Conservation (phyloP, 2,888 invertebrate species). For the Zele albiditarsus region DNA sequence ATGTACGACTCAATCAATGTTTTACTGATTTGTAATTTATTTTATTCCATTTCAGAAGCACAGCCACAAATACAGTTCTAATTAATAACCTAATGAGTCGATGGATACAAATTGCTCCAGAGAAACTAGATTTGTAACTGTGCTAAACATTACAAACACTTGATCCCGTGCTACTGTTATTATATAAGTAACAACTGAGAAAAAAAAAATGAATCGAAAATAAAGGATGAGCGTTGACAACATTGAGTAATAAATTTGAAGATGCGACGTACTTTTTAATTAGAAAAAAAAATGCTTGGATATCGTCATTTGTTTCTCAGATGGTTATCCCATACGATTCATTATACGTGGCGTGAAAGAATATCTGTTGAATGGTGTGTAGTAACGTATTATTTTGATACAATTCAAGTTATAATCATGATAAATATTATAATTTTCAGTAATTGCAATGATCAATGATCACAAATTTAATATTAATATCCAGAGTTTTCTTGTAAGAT, state of each 20-base stretch:
- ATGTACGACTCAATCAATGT: background rate
- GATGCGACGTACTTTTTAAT: conserved; percentile 39
- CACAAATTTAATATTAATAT: background rate
- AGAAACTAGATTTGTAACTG: conserved; percentile 56
- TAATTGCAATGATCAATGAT: background rate
- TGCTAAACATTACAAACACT: conserved; percentile 60
- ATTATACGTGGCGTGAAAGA: background rate
- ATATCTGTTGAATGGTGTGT: background rate
- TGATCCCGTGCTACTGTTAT: conserved; percentile 62
- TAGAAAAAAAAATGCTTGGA: conserved; percentile 40
- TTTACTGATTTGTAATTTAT: background rate
- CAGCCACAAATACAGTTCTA: conserved; percentile 53
- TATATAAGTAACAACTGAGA: conserved; percentile 61
- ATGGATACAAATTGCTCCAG: conserved; percentile 56
- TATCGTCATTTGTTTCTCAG: conserved; percentile 12
- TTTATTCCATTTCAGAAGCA: conserved; percentile 49
- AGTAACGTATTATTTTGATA: background rate
- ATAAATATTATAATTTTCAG: background rate
- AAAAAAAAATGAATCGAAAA: conserved; percentile 46
- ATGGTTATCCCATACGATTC: background rate
- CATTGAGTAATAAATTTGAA: conserved; percentile 43
- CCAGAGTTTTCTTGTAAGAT: background rate
- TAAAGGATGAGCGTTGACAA: conserved; percentile 48
- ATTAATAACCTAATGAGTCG: conserved; percentile 52
- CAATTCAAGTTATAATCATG: background rate